Evolutionary conservation across 1,140 invertebrate species (phyloP), one percentile per base, ranked within the genome.

Genomic region (Anagrus nilaparvatae): DNA sequence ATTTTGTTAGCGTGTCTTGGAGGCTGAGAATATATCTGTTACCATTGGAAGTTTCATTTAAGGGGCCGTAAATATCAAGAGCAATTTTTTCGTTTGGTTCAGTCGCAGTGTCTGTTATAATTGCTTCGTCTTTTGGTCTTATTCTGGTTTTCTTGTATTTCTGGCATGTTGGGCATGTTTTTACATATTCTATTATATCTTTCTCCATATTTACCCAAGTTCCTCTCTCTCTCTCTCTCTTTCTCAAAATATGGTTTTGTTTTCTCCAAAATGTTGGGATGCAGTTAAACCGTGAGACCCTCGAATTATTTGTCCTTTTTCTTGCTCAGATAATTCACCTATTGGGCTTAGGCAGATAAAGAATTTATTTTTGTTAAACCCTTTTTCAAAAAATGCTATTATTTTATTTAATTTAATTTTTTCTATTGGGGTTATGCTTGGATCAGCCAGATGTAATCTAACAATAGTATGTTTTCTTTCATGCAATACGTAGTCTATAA

Each of bases 61-160:
- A 32, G 3, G 39, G 39, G 16, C 39, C 39, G 20, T 31, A 29
- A 14, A 40, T 31, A 23, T 40, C 39, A 20, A 40, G 30, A 9
- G 39, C 39, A 10, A 23, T 40, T 17, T 40, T 32, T 8, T 40
- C 39, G 23, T 40, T 40, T 8, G 18, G 39, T 20, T n/a, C n/a
- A n/a, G n/a, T n/a, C n/a, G n/a, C n/a, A n/a, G n/a, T n/a, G n/a
- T n/a, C n/a, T n/a, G n/a, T 21, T 21, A n/a, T 21, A 9, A 19
- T 29, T 20, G n/a, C 21, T 30, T 19, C 16, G 27, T 20, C 16
- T 40, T 13, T 31, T 14, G 20, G 9, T 40, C 31, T 10, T 40
- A 19, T 14, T 31, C 19, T 32, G 30, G n/a, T n/a, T n/a, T n/a
- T n/a, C n/a, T n/a, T n/a, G n/a, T n/a, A n/a, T n/a, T n/a, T n/a